Evolutionary conservation across 1,140 invertebrate species (phyloP).

Genomic region (Heterodera carotae): DNA sequence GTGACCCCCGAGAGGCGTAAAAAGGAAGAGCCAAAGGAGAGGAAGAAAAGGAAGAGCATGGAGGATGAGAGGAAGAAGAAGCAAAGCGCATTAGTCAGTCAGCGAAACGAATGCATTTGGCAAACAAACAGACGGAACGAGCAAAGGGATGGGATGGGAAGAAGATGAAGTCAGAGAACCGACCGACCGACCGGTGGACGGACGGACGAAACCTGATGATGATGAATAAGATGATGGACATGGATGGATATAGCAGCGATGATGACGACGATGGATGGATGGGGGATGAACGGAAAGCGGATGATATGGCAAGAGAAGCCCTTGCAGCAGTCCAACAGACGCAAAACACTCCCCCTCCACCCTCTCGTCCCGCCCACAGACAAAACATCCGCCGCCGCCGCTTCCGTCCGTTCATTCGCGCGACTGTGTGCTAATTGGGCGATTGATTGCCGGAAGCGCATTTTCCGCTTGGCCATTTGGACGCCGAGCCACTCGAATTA

Average conservation of each 20-base stretch:
- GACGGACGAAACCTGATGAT: neutral
- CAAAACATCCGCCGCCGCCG: too few species aligned
- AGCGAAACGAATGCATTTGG: neutral
- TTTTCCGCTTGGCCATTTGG: too few species aligned
- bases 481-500: neutral
- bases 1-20: neutral
- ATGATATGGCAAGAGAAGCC: neutral
- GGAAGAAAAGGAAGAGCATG: neutral
- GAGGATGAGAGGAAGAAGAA: neutral
- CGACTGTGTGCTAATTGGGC: too few species aligned
- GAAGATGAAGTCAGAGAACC: neutral
- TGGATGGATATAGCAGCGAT: neutral
- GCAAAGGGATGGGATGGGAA: neutral
- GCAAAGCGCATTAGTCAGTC: neutral
- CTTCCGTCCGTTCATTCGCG: too few species aligned
- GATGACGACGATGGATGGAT: neutral
- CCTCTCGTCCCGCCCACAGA: too few species aligned
- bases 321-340: neutral
- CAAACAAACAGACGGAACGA: neutral
- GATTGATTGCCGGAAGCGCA: too few species aligned
- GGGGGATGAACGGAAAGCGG: neutral
- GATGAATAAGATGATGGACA: neutral
- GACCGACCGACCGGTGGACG: neutral
- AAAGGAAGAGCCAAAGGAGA: neutral
- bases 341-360: too few species aligned